Conservation (phyloP, 2,113 vertebrate genomes). For the Hepsetus odoe region DNA sequence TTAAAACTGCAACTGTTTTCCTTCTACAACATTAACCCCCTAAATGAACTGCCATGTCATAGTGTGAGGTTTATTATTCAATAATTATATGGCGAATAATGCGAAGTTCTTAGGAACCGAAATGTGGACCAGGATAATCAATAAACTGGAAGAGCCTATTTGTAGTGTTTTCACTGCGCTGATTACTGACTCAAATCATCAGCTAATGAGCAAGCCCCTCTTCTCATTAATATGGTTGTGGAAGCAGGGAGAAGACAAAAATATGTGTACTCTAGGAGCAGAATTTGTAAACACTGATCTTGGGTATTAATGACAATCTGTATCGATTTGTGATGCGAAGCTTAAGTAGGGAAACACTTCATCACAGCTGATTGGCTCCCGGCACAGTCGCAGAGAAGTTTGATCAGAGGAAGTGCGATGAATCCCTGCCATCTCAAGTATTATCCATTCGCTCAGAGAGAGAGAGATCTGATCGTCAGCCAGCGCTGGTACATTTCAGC, state of each 20-base stretch:
- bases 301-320: neutral
- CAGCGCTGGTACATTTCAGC: constrained; percentile 25
- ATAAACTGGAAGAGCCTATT: no score
- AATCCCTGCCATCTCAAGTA: constrained; percentile 24
- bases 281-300: neutral
- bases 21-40: no score
- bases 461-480: neutral
- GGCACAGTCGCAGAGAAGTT: neutral
- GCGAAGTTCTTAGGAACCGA: no score
- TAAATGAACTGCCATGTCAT: no score
- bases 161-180: neutral
- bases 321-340: constrained; percentile 8
- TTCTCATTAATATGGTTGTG: neutral
- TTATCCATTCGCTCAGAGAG: neutral
- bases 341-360: neutral
- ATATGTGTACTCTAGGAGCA: neutral
- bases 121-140: no score
- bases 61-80: no score
- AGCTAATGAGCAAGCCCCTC: neutral
- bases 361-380: constrained; percentile 23
- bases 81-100: no score
- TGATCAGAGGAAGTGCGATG: neutral
- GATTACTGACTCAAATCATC: neutral
- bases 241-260: neutral
- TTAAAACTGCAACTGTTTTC: no score